Base-by-base conservation (phyloP, 2,797 vertebrate genomes). In the Pogonophryne albipinna region DNA sequence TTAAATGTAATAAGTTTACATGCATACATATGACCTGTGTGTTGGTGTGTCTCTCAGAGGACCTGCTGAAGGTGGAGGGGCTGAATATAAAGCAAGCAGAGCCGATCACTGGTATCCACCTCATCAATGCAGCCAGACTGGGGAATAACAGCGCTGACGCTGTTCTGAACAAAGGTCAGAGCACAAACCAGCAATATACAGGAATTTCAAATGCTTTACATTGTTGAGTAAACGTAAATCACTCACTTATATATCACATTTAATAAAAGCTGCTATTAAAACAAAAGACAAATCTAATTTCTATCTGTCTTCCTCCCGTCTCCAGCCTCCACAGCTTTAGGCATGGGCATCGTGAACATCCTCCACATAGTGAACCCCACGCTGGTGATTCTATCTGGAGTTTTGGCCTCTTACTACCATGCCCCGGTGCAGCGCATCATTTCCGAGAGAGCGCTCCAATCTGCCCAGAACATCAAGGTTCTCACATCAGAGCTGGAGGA, bases 311-410 rank as follows among this genome's bases (percentile, higher is more conserved):
- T 68, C 5, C 79, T 50, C n/a, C 3, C 60, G 1, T 76, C 58
- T 71, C 38, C 90, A 99, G 98, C 98, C 71, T 96, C 96, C 52
- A 95, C 93, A 7, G 98, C 98, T 1, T 77, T 99, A 1, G 98
- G 97, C 17, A 94, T 97, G 50, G 98, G 97, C 17, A 94, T 99
- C 19, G 91, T 98, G 76, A 99, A 99, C 92, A 97, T 99, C 81
- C 95, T 99, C 46, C 98, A 99, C 92, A 98, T 95, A 0, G 92
- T 99, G 84, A 99, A 99, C 74, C 98, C 98, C 0, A 96, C 97
- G 2, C 93, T 98, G 38, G 96, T 99, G 76, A 95, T 99, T 83
- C 95, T 99, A 45, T 99, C 97, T 2, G 98, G 98, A 60, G 92
- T 99, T 44, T 86, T 99, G 71, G 96, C 97, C 53, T 93, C 94